phyloP scores from a whole-genome alignment of 92 coral and sea anemone genomes.

The Siderastrea radians region DNA sequence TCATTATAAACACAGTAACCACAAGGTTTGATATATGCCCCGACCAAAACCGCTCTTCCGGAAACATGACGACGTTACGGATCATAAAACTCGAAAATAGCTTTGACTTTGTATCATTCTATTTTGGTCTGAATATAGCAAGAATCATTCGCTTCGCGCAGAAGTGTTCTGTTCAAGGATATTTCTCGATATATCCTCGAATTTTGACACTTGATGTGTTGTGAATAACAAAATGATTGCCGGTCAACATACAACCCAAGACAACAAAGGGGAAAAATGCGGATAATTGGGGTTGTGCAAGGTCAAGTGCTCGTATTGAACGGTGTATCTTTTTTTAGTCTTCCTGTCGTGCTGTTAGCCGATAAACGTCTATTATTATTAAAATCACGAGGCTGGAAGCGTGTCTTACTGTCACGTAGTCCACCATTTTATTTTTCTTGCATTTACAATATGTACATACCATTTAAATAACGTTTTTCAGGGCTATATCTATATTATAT shows the following conservation, averaged over 20 bases:
- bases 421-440: constrained; percentile 18
- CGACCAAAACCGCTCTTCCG: not conserved
- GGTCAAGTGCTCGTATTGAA: constrained; percentile 23
- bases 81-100: not conserved
- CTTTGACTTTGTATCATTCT: not conserved
- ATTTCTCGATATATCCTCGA: not conserved
- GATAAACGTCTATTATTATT: constrained; percentile 39
- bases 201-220: not conserved
- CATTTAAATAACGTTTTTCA: constrained; percentile 30
- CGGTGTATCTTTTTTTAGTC: constrained; percentile 26
- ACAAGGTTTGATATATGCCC: not conserved
- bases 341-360: constrained; percentile 32
- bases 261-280: constrained; percentile 11
- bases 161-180: not conserved
- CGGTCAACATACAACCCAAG: not conserved
- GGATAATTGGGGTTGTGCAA: constrained; percentile 17
- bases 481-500: constrained; percentile 19
- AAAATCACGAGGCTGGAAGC: constrained; percentile 16
- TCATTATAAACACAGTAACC: not conserved
- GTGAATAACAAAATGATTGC: not conserved
- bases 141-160: not conserved
- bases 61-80: constrained; percentile 1
- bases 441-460: constrained; percentile 31
- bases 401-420: constrained; percentile 24
- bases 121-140: not conserved